These are phyloP conservation scores for Nineta flava DNA, from an alignment of 2,888 invertebrate species.

Conservation along the genomic window DNA sequence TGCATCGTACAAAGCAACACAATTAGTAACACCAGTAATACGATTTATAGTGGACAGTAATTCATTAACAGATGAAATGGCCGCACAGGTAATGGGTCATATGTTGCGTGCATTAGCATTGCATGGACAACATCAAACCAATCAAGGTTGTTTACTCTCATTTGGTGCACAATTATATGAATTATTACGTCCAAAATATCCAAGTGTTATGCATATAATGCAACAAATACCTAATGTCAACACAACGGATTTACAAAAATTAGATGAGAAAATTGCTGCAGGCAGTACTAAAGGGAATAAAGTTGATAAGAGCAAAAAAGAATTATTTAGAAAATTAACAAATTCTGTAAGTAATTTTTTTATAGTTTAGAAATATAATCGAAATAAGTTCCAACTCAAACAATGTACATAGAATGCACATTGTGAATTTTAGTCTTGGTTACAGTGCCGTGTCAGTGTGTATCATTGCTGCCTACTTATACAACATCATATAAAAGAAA, in stretches of 20 bases:
- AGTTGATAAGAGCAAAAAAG: slow-evolving; percentile 79
- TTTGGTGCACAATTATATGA: slow-evolving; percentile 79
- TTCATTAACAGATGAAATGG: slow-evolving; percentile 47
- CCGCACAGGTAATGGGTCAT: slow-evolving; percentile 57
- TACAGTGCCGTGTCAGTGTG: too few relatives aligned
- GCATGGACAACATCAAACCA: slow-evolving; percentile 82
- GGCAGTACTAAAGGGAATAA: slow-evolving; percentile 55
- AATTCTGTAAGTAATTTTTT: slow-evolving; percentile 39
- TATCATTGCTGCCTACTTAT: too few relatives aligned
- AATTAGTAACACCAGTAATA: slow-evolving; percentile 54
- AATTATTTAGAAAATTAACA: slow-evolving; percentile 78
- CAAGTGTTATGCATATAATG: slow-evolving; percentile 48
- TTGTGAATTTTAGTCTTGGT: too few relatives aligned
- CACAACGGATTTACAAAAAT: slow-evolving; percentile 61
- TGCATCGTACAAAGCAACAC: slow-evolving; percentile 64
- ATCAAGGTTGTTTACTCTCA: slow-evolving; percentile 63
- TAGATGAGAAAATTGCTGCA: slow-evolving; percentile 67
- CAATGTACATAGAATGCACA: too few relatives aligned
- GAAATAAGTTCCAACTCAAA: background rate
- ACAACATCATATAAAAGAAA: too few relatives aligned
- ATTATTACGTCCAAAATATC: slow-evolving; percentile 58
- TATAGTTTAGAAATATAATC: background rate
- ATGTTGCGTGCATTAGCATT: slow-evolving; percentile 65
- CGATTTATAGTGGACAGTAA: slow-evolving; percentile 46
- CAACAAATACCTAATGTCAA: slow-evolving; percentile 73